Base-by-base conservation (phyloP, 2,113 vertebrate species). In the Misgurnus anguillicaudatus region DNA sequence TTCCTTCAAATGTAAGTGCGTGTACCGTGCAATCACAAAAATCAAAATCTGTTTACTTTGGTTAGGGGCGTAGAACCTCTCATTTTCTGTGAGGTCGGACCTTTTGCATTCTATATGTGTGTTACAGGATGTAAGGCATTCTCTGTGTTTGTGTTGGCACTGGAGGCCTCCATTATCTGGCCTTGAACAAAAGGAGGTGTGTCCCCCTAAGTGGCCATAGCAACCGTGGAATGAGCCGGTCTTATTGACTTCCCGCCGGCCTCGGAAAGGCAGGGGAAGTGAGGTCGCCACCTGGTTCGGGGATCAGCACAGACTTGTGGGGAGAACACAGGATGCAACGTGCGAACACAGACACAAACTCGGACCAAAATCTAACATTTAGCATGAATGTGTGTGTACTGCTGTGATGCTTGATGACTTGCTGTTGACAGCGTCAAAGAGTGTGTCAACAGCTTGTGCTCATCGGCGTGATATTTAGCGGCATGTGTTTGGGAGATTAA, bases 181-280 rank as follows among this genome's bases (percentile, higher is more conserved):
- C 69, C 57, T 78, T 84, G 57, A 64, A 81, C 75, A 84, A 81
- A 84, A 78, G 75, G 42, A 77, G 75, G 79, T 57, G 69, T 78
- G 69, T 77, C 11, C 31, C 67, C 53, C 64, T 39, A 9, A 68
- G 47, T 75, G 63, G 57, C 78, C 78, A 72, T 77, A 61, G 67
- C 31, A 24, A 61, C 62, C 4, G 0, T 69, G 73, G 21, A 68
- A 19, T 36, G 42, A 70, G 21, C 45, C 39, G 3, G 61, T 80
- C 70, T 62, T 57, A 57, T 75, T 48, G 51, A 31, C 63, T 80
- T 80, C 77, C 72, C 60, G 24, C 45, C 48, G 6, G 61, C 19
- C 68, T 53, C 31, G 68, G 75, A 68, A 70, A 84, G 69, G 82
- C 70, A 73, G 72, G 42, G 69, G 82, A 84, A 81, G 69, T 84